phyloP scores from a whole-genome alignment of 2,888 invertebrate species.

The Meloe dianella region DNA sequence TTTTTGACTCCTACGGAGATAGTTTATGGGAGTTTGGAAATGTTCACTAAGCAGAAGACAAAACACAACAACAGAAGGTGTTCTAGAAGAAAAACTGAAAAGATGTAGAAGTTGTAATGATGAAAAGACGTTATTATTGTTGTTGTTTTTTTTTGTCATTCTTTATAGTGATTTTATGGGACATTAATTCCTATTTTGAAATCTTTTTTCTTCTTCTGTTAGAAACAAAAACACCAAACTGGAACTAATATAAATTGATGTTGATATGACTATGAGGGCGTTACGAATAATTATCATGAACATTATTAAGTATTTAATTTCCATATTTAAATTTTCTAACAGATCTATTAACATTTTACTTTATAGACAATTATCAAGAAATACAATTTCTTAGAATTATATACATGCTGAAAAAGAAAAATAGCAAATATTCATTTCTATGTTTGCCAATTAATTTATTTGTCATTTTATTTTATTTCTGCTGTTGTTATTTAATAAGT shows the following conservation, averaged over 20 bases:
- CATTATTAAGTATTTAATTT: slow-evolving; percentile 6
- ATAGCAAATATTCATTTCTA: too few species aligned
- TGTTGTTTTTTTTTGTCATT: slow-evolving; percentile 7
- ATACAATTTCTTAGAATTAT: neutral
- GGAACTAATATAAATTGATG: slow-evolving; percentile 1
- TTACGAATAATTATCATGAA: neutral
- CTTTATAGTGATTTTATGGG: neutral
- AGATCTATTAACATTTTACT: neutral
- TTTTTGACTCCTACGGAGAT: too few species aligned
- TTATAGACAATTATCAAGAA: neutral
- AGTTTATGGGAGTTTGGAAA: too few species aligned
- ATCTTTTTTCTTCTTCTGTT: neutral
- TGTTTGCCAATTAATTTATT: neutral
- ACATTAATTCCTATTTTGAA: neutral
- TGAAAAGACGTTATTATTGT: neutral
- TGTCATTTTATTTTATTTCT: neutral
- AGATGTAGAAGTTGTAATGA: neutral
- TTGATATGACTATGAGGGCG: neutral
- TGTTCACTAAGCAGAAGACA: too few species aligned
- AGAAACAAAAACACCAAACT: neutral
- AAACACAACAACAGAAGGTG: too few species aligned
- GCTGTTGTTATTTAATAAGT: neutral
- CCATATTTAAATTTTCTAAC: neutral
- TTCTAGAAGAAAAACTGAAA: too few species aligned
- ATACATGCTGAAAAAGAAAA: neutral